A percentile compares a stretch with the other conserved stretches of the same genome.
Conservation (phyloP, 1,140 invertebrate species). For the Plectrocnemia conspersa region DNA sequence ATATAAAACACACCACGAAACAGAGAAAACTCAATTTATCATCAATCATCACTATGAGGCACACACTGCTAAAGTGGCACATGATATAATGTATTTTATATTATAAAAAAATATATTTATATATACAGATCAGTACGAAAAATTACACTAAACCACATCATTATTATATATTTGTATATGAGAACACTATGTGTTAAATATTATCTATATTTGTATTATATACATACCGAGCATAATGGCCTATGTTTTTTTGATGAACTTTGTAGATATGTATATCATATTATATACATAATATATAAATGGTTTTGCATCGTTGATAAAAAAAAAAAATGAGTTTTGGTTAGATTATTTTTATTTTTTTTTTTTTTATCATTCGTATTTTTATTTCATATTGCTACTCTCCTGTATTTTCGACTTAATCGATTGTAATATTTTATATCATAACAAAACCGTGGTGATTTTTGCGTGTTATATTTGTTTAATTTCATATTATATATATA, state of each 20-base stretch:
- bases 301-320: conserved; percentile 18
- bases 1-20: neutral
- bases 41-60: conserved; percentile 1
- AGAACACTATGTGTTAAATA: too few species aligned
- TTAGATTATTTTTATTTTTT: too few species aligned
- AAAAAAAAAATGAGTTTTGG: too few species aligned
- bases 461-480: conserved; percentile 12
- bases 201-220: too few species aligned
- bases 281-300: conserved; percentile 4
- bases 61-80: conserved; percentile 22
- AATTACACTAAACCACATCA: too few species aligned
- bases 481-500: conserved; percentile 8
- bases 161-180: too few species aligned
- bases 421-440: conserved; percentile 17
- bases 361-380: conserved; percentile 19
- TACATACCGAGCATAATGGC: too few species aligned
- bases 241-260: conserved; percentile 14
- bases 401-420: too few species aligned
- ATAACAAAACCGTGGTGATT: conserved; percentile 14
- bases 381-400: conserved; percentile 16
- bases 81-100: too few species aligned
- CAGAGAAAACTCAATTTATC: neutral
- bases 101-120: too few species aligned
- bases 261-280: conserved; percentile 14
- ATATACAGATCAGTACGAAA: too few species aligned